These are phyloP conservation scores for Smithornis capensis DNA, from an alignment of 2,113 vertebrate genomes.

Conservation along the genomic window DNA sequence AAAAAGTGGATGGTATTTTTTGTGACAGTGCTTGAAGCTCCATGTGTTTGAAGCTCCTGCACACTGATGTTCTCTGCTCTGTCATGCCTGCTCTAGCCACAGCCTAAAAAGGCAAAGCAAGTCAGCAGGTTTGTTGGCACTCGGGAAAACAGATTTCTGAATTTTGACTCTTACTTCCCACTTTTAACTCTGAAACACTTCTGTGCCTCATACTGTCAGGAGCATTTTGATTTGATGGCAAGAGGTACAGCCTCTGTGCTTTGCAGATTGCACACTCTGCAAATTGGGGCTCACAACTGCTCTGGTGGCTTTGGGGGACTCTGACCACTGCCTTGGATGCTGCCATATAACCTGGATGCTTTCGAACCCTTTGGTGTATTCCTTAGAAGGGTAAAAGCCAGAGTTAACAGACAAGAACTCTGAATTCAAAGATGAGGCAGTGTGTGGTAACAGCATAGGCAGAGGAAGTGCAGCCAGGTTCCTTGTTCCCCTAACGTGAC, in stretches of 20 bases:
- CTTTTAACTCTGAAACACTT: background rate
- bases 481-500: background rate
- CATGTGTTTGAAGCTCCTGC: background rate
- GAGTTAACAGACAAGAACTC: background rate
- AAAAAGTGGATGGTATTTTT: accelerated
- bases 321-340: background rate
- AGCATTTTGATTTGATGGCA: background rate
- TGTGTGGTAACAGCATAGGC: accelerated
- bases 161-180: background rate
- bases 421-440: background rate
- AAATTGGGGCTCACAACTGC: accelerated
- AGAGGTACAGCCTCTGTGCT: background rate
- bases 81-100: background rate
- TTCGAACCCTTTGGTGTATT: background rate
- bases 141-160: background rate
- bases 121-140: background rate
- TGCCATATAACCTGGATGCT: background rate
- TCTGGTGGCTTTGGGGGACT: background rate
- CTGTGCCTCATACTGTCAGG: background rate
- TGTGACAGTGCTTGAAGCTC: background rate
- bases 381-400: background rate
- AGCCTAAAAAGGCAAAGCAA: background rate
- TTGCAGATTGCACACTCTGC: background rate
- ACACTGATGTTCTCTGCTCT: background rate
- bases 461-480: background rate